Evolutionary conservation across 2,113 vertebrate species (phyloP), one percentile per base, ranked within the genome.

Genomic region (Rattus rattus): DNA sequence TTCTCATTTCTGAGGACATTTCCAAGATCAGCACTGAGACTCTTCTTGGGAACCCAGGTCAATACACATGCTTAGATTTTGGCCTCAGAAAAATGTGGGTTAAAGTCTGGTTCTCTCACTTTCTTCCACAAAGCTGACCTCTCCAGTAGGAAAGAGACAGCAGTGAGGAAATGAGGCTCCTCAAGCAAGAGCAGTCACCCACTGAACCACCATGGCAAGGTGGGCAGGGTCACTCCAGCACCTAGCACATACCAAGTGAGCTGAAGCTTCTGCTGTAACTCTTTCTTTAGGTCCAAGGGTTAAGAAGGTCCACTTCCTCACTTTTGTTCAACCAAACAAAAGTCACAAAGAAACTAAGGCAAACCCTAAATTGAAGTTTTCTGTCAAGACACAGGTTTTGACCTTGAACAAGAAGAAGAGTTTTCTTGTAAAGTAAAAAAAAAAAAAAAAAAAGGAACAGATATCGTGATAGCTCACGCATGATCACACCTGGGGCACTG

Each of bases 401-500:
- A 76, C 24, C 56, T 88, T 72, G 26, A 79, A 69, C 16, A 11
- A 90, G 9, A 79, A 43, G 43, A 88, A 88, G 11, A 85, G 63
- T 43, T 84, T 92, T 73, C 96, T 92, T 91, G 36, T 85, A 43
- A 90, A 96, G 26, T 84, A 91, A 2, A 43, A 77, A 88, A 47
- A 30, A 33, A 88, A 47, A 30, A 33, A n/a, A 24, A 36, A 81
- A 19, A 0, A 1, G 7, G 0, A 12, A 5, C 2, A 16, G 36
- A 2, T n/a, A 28, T 2, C 8, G 28, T 33, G 54, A 69, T 36
- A 61, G 10, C 52, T 33, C 63, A 86, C 28, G 49, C 14, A 10
- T 30, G 10, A 63, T 63, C n/a, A 47, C 8, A 85, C 59, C 16
- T 84, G n/a, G n/a, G 59, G n/a, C 13, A 0, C 39, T 63, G n/a